Evolutionary conservation across 2,797 vertebrate genomes (phyloP).

Genomic region (Ptychadena robeensis): DNA sequence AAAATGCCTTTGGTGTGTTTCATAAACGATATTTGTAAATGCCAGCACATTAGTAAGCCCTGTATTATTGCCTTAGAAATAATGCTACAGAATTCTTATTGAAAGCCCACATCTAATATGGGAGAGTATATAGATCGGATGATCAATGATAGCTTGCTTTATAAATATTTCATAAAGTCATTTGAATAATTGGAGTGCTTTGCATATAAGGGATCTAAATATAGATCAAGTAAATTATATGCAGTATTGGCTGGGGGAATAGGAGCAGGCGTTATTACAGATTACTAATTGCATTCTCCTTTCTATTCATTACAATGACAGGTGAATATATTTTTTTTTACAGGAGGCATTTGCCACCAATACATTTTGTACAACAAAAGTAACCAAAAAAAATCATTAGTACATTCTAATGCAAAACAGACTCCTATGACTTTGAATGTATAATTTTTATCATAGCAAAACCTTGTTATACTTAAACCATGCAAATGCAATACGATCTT

Average conservation of each 20-base stretch:
- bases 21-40: background rate
- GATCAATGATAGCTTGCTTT: constrained; percentile 15
- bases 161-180: constrained; percentile 40
- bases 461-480: background rate
- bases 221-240: constrained; percentile 22
- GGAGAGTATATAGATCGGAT: constrained; percentile 15
- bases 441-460: background rate
- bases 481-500: background rate
- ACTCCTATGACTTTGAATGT: background rate
- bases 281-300: constrained; percentile 6
- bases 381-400: background rate
- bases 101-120: constrained; percentile 10
- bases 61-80: background rate
- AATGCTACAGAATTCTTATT: background rate
- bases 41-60: background rate
- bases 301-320: constrained; percentile 13
- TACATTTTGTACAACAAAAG: background rate
- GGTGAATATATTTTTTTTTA: background rate
- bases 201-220: background rate
- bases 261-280: constrained; percentile 10
- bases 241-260: background rate
- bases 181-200: constrained; percentile 19
- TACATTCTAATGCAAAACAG: background rate
- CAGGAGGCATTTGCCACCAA: background rate
- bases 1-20: background rate